Conservation (phyloP, 2,888 invertebrate genomes). For the Choristoneura rosaceana region DNA sequence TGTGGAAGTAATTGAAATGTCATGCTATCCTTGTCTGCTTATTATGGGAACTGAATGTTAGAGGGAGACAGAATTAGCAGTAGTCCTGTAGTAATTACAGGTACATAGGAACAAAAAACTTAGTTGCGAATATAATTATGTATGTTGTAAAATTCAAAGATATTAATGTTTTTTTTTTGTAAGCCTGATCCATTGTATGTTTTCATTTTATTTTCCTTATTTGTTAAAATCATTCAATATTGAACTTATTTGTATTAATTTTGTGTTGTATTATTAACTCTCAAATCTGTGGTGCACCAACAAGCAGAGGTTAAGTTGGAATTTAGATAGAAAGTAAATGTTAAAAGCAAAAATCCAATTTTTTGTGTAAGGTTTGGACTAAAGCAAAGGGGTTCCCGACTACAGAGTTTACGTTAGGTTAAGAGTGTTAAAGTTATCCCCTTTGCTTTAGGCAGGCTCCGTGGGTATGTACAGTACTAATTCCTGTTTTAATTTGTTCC, state of each 20-base stretch:
- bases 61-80: constrained; percentile 15
- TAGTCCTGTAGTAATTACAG: not conserved
- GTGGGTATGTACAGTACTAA: too few species aligned
- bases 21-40: constrained; percentile 40
- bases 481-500: too few species aligned
- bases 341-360: too few species aligned
- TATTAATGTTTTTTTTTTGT: not conserved
- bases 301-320: too few species aligned
- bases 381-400: too few species aligned
- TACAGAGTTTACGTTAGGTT: too few species aligned
- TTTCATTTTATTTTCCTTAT: not conserved
- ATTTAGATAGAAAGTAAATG: too few species aligned
- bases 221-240: not conserved
- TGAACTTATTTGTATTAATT: not conserved
- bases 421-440: too few species aligned
- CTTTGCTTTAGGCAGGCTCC: too few species aligned
- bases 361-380: too few species aligned
- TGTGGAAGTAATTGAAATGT: constrained; percentile 40
- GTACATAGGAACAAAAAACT: constrained; percentile 22
- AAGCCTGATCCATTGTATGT: not conserved
- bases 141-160: not conserved
- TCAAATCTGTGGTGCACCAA: too few species aligned
- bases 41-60: constrained; percentile 36
- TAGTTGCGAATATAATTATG: not conserved
- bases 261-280: too few species aligned